Evolutionary conservation across 2,888 invertebrate species (phyloP).

Genomic region (Papilio protenor): DNA sequence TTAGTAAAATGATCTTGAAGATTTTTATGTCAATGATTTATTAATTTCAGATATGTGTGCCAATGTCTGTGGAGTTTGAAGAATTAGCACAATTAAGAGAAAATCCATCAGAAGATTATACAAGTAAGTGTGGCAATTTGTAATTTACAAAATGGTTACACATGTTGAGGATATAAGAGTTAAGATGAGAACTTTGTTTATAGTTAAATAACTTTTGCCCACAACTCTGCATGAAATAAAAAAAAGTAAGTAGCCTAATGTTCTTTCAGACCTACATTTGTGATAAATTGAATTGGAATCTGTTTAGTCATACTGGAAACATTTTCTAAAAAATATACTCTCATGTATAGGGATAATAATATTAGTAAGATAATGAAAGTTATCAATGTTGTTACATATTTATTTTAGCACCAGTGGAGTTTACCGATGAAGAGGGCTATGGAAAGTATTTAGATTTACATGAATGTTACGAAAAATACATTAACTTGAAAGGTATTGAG

Average conservation of each 20-base stretch:
- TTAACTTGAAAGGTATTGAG: constrained; percentile 98
- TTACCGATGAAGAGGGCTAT: constrained; percentile 99
- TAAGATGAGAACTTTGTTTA: neutral
- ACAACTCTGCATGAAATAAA: no score
- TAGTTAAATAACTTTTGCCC: neutral
- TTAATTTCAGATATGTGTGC: constrained; percentile 90
- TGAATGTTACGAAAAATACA: constrained; percentile 97
- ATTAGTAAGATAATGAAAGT: neutral
- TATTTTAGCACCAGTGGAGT: constrained; percentile 91
- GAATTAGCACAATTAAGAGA: constrained; percentile 95
- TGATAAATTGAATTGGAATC: no score
- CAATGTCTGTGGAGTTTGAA: constrained; percentile 99
- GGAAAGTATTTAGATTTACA: constrained; percentile 99
- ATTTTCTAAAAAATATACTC: no score
- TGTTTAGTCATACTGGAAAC: no score
- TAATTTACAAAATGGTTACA: no score
- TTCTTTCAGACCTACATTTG: no score
- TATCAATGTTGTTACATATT: constrained; percentile 6
- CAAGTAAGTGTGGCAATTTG: constrained; percentile 81
- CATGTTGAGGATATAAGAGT: neutral
- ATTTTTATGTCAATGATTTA: constrained; percentile 32
- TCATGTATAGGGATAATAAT: no score
- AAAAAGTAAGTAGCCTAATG: no score
- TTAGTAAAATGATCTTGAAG: neutral
- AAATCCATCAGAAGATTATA: constrained; percentile 92